Evolutionary conservation across 2,113 vertebrate species (phyloP).

Genomic region (Epinephelus moara): DNA sequence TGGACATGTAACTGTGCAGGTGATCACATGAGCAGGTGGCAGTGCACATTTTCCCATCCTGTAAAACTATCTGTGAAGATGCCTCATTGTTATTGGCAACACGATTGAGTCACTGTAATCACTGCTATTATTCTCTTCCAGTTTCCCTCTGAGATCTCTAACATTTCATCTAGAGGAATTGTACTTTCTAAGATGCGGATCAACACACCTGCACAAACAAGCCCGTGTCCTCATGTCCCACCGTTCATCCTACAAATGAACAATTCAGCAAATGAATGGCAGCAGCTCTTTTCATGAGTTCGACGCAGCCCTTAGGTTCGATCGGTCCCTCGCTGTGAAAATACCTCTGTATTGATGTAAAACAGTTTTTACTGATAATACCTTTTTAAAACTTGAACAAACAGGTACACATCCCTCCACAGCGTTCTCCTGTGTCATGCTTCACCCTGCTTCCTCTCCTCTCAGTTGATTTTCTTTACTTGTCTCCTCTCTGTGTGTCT

Average conservation of each 20-base stretch:
- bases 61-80: not conserved
- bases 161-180: not conserved
- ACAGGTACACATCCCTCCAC: not conserved
- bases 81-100: not conserved
- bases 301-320: not conserved
- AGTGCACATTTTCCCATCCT: not conserved
- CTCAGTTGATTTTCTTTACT: not conserved
- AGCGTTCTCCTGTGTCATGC: not conserved
- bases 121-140: conserved; percentile 10
- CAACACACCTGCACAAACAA: not conserved
- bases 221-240: not conserved
- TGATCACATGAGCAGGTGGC: not conserved
- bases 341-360: not conserved
- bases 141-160: not conserved
- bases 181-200: not conserved
- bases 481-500: not conserved
- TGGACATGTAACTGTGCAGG: too few relatives aligned
- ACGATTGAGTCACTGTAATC: not conserved
- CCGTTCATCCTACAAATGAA: conserved; percentile 29
- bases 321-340: not conserved
- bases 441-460: not conserved
- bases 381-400: not conserved
- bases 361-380: not conserved
- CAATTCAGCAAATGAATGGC: conserved; percentile 19
- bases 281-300: conserved; percentile 10